Evolutionary conservation across 1,140 invertebrate genomes (phyloP).

Genomic region (Stratiolaelaps scimitus): DNA sequence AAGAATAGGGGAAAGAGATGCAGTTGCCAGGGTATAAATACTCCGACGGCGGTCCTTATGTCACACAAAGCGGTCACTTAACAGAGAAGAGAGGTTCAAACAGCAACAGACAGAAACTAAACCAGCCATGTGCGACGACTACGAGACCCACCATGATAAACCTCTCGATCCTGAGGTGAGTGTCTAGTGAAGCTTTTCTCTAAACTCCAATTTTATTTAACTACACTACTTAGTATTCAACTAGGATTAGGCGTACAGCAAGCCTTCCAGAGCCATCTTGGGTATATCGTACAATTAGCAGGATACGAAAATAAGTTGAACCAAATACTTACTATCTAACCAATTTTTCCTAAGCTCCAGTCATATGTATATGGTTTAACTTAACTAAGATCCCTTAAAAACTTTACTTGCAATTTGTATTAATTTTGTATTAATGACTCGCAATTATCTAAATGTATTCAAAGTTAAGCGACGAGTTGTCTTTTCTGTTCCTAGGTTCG

Average conservation of each 20-base stretch:
- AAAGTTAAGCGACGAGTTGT: no score
- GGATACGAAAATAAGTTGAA: neutral
- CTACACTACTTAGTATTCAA: neutral
- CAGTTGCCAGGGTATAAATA: no score
- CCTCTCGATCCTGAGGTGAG: slow-evolving; percentile 10
- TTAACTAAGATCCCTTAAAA: neutral
- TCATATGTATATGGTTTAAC: neutral
- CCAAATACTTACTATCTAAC: neutral
- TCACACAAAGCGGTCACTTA: no score
- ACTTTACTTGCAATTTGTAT: neutral
- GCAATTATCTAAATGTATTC: no score
- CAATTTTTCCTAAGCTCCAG: neutral
- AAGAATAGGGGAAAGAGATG: no score
- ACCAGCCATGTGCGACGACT: slow-evolving; percentile 11
- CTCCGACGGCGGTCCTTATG: no score
- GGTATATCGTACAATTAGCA: neutral
- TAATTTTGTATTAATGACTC: neutral
- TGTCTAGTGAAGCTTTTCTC: neutral
- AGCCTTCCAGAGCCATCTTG: neutral
- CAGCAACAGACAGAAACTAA: no score
- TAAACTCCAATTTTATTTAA: neutral
- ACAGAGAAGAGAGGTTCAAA: no score
- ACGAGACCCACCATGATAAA: slow-evolving; percentile 8
- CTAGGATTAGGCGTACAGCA: neutral
- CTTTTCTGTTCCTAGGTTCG: slow-evolving; percentile 1